A percentile compares a stretch with the other conserved stretches of the same genome.
Conservation (phyloP, 2,113 vertebrate species). For the Asarcornis scutulata region DNA sequence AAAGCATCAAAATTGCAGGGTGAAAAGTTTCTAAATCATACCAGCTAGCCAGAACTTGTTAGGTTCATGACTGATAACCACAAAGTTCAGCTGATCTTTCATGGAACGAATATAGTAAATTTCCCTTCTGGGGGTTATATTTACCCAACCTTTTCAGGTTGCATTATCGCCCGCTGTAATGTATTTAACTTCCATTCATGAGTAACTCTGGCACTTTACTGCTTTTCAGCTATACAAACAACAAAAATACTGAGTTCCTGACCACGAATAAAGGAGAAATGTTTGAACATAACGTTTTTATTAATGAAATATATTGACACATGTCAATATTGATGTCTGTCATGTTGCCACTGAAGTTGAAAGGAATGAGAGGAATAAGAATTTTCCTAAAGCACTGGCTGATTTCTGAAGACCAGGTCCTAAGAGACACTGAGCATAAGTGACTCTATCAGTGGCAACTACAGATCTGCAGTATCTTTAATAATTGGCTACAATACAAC, state of each 20-base stretch:
- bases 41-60: constrained; percentile 40
- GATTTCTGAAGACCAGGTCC: neutral
- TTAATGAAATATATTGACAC: constrained; percentile 2
- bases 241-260: neutral
- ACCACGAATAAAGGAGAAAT: constrained; percentile 6
- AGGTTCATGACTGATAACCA: constrained; percentile 32
- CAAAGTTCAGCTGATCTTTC: constrained; percentile 42
- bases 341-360: neutral
- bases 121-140: constrained; percentile 41
- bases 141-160: constrained; percentile 26
- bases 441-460: neutral
- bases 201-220: constrained; percentile 8
- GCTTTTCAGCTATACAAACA: constrained; percentile 41
- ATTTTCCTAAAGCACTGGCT: neutral
- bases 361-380: neutral
- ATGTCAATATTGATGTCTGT: neutral
- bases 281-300: neutral
- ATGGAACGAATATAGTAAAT: constrained; percentile 20
- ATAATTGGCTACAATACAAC: neutral
- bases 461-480: neutral
- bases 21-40: constrained; percentile 16
- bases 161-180: neutral
- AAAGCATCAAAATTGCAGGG: neutral
- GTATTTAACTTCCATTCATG: constrained; percentile 43
- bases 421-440: neutral